Conservation (phyloP, 35 echinoderm and acorn worm species). For the Ophioderma brevispina region DNA sequence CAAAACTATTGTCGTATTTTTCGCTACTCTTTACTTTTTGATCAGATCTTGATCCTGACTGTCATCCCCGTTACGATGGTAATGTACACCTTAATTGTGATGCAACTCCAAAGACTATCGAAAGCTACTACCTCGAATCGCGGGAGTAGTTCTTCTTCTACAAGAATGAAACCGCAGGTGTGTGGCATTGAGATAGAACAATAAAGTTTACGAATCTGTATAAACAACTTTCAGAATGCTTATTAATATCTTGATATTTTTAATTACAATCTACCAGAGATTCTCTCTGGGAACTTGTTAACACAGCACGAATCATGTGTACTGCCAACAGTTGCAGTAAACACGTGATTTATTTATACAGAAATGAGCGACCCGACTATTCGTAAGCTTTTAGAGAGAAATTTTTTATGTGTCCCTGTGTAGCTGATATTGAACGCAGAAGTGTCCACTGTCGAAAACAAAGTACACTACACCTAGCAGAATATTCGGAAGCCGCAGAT, state of each 20-base stretch:
- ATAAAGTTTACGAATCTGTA: constrained; percentile 77
- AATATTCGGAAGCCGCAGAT: not conserved
- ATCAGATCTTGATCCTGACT: constrained; percentile 80
- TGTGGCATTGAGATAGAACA: constrained; percentile 89
- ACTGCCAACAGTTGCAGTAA: constrained; percentile 88
- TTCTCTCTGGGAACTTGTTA: constrained; percentile 64
- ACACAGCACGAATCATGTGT: constrained; percentile 78
- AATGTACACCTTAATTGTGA: constrained; percentile 81
- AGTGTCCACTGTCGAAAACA: not conserved
- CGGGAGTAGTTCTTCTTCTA: constrained; percentile 66
- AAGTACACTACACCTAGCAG: not conserved
- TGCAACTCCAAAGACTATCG: constrained; percentile 79
- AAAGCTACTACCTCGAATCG: constrained; percentile 49
- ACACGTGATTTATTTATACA: constrained; percentile 95
- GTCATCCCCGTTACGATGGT: constrained; percentile 92
- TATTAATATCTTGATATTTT: constrained; percentile 76
- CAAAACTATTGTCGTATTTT: constrained; percentile 39
- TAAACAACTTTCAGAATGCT: constrained; percentile 89
- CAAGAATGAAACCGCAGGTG: constrained; percentile 91
- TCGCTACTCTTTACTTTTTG: constrained; percentile 60
- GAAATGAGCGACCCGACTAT: constrained; percentile 87
- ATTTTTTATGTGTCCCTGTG: constrained; percentile 66
- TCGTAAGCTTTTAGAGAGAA: constrained; percentile 80
- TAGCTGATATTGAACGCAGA: not conserved
- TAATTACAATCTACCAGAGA: constrained; percentile 47